Base-by-base conservation (phyloP, 2,888 invertebrate genomes). In the Troides oblongomaculatus region DNA sequence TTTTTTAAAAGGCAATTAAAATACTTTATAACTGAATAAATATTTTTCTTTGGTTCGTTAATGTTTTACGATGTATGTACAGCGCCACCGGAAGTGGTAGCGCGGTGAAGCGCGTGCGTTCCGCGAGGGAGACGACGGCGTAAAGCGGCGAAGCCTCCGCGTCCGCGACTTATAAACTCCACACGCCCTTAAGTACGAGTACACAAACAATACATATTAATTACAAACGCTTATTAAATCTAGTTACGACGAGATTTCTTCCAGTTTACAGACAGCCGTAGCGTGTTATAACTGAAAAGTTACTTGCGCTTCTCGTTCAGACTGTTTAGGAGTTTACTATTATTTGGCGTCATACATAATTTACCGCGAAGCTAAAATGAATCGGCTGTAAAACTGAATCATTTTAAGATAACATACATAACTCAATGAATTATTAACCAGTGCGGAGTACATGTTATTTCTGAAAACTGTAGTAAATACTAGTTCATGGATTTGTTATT, bases 181-280 rank as follows among this genome's bases (percentile, higher is more conserved):
- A 77, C 73, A 77, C 86, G 85, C 87, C 88, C 88, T 88, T 85
- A 86, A 72, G 70, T 72, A 71, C 68, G 86, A 72, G 70, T 72
- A 71, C 68, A 74, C 74, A 75, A 76, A 79, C 78, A 81, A 78
- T 81, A 81, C 75, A 80, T 86, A 81, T 86, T 88, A 90, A 89
- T 90, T 84, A 87, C 80, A 10, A 80, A 78, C 83, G 86, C 86
- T 88, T 81, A 84, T 79, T 82, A 75, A 74, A 85, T 85, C 91
- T 88, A 89, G 91, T 90, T 90, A 84, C 64, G 82, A 86, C 90
- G 82, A 84, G 91, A 89, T 89, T 83, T 79, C 80, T 81, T 79
- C 89, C 86, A 89, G 90, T 89, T 88, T 78, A 75, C 78, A 74
- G 23, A 75, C 75, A 73, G 66, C 68, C 73, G 63, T 68, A 64